Percentiles rank a stretch among this genome's conserved stretches.
These are phyloP conservation scores for Lucilia cuprina DNA, from an alignment of 1,140 invertebrate genomes.

Conservation along the genomic window DNA sequence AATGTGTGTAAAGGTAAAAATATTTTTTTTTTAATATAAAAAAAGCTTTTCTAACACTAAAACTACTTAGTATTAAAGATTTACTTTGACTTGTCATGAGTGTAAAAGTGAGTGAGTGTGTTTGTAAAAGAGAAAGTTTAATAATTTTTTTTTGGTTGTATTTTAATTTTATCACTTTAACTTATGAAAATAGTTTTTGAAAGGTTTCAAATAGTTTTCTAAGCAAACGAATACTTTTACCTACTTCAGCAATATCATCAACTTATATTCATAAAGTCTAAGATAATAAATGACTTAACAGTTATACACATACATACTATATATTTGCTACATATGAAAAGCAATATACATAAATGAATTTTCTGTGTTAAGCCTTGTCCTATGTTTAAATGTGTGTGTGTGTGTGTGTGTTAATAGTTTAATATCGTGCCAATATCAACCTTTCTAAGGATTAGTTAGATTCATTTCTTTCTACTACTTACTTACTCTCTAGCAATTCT, in stretches of 20 bases:
- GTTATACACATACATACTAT: neutral
- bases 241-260: neutral
- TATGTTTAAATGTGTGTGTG: neutral
- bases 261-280: neutral
- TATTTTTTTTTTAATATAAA: neutral
- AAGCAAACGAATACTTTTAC: neutral
- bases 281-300: neutral
- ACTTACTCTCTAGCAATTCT: neutral
- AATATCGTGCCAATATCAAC: conserved; percentile 14
- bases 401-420: neutral
- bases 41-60: neutral
- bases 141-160: neutral
- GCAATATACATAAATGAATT: neutral
- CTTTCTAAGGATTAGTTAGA: neutral
- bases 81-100: neutral
- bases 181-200: conserved; percentile 8
- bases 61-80: neutral
- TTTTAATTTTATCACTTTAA: neutral
- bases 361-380: neutral
- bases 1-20: neutral
- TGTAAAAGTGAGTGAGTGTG: too few relatives aligned
- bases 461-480: neutral
- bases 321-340: too few relatives aligned
- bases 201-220: conserved; percentile 9
- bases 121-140: too few relatives aligned